phyloP scores from a whole-genome alignment of 2,113 vertebrate species.

The Mustela lutreola region DNA sequence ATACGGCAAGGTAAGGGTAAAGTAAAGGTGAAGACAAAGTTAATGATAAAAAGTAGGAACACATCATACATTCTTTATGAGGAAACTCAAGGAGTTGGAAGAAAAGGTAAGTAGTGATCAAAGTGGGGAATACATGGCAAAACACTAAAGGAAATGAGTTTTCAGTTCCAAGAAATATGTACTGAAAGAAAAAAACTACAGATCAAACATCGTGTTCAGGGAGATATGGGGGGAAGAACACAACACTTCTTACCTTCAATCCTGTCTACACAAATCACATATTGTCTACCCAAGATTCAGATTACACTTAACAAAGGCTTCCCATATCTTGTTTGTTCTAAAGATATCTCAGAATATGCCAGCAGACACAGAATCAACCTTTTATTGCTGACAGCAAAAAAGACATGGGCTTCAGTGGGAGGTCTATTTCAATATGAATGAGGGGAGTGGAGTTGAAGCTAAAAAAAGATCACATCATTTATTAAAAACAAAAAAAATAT shows the following conservation, averaged over 20 bases:
- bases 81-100: neutral
- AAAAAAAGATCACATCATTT: slow-evolving; percentile 9
- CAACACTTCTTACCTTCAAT: slow-evolving; percentile 55
- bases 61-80: slow-evolving; percentile 31
- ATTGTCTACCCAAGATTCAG: slow-evolving; percentile 63
- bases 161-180: slow-evolving; percentile 30
- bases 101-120: neutral
- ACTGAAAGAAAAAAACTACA: neutral
- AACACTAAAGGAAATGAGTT: slow-evolving; percentile 15
- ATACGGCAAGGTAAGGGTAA: neutral
- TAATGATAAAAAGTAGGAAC: slow-evolving; percentile 37
- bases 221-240: neutral
- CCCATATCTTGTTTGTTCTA: slow-evolving; percentile 60
- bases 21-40: neutral
- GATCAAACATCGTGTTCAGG: slow-evolving; percentile 54
- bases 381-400: slow-evolving; percentile 52
- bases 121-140: neutral
- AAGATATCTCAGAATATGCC: slow-evolving; percentile 69
- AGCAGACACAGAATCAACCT: slow-evolving; percentile 55
- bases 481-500: neutral
- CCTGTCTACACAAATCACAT: slow-evolving; percentile 70
- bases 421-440: slow-evolving; percentile 65
- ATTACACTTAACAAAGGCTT: slow-evolving; percentile 70
- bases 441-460: neutral
- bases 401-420: slow-evolving; percentile 62